Evolutionary conservation across 2,797 vertebrate species (phyloP).

Genomic region (Pempheris klunzingeri): DNA sequence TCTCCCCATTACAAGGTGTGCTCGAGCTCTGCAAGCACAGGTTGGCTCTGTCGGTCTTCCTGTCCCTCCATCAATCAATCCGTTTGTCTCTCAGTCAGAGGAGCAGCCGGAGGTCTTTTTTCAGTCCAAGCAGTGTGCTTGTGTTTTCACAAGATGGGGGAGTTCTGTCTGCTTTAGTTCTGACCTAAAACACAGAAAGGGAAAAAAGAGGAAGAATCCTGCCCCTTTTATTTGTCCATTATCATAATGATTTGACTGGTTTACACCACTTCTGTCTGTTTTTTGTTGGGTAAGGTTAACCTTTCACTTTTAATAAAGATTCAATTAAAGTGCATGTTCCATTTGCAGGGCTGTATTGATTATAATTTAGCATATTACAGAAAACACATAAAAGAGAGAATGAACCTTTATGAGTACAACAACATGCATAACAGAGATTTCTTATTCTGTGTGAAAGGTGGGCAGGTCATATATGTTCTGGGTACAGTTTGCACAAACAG

Average conservation of each 20-base stretch:
- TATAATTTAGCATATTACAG: not conserved
- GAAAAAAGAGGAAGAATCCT: conserved; percentile 37
- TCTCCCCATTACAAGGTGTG: conserved; percentile 44
- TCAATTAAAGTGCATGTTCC: conserved; percentile 29
- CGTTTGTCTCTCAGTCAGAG: conserved; percentile 12
- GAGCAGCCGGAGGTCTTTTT: conserved; percentile 6
- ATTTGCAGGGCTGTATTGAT: not conserved
- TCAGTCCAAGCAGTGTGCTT: not conserved
- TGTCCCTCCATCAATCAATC: conserved; percentile 41
- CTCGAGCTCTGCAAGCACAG: conserved; percentile 22
- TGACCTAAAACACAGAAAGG: conserved; percentile 35
- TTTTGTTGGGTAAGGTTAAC: not conserved
- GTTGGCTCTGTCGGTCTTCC: conserved; percentile 20
- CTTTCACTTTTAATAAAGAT: conserved; percentile 2
- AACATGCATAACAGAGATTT: not conserved
- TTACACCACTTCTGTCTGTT: not conserved
- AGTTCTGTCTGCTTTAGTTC: conserved; percentile 24
- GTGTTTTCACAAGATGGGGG: conserved; percentile 5
- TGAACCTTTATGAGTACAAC: not conserved
- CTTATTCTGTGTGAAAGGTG: conserved; percentile 17
- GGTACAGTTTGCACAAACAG: conserved; percentile 30
- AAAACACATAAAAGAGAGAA: not conserved
- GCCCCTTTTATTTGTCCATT: conserved; percentile 22
- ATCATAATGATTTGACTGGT: conserved; percentile 13
- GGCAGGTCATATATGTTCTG: conserved; percentile 4